Base-by-base conservation (phyloP, 2,888 invertebrate species). In the Lasioglossum figueresi region DNA sequence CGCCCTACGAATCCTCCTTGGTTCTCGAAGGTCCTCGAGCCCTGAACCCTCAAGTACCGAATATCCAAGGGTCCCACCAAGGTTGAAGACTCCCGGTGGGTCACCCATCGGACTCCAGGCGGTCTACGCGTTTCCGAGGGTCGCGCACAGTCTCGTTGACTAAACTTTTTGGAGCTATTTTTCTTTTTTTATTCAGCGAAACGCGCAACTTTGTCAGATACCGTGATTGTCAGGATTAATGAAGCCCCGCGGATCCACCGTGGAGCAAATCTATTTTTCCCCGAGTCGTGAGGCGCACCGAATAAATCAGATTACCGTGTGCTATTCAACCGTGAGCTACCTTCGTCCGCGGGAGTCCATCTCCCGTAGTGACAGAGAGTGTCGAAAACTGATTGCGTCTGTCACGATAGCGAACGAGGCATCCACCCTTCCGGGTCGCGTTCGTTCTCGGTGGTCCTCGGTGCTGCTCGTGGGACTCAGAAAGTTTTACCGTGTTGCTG, bases 381-480 rank as follows among this genome's bases (percentile, higher is more conserved):
- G 89, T 85, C 88, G 86, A 85, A 92, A 91, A 88, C 89, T 92
- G 91, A 92, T 91, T 88, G 92, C 90, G 87, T 89, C 87, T 91
- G 91, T 87, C 87, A 85, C 88, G 91, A 92, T 89, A 91, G 89
- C 86, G 90, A 82, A 89, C 88, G 87, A 80, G 88, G 76, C 87
- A 2, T 89, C 88, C 89, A 90, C 89, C 91, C 90, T 92, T 92
- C 91, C 90, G 90, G 90, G 89, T 87, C 88, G 77, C 81, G 73
- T 63, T n/a, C 87, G 79, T 89, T 90, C 90, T 87, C 91, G 90
- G 90, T 90, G 90, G 90, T 88, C 90, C 88, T 23, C 52, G 52
- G 10, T n/a, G 52, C 23, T n/a, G 87, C 72, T 88, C 90, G 86
- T 92, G 89, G 88, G 90, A 91, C 31, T 63, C 73, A 77, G 84